Percentiles rank a stretch among this genome's conserved stretches.
phyloP scores from a whole-genome alignment of 2,113 vertebrate genomes.

The Ctenomys sociabilis region DNA sequence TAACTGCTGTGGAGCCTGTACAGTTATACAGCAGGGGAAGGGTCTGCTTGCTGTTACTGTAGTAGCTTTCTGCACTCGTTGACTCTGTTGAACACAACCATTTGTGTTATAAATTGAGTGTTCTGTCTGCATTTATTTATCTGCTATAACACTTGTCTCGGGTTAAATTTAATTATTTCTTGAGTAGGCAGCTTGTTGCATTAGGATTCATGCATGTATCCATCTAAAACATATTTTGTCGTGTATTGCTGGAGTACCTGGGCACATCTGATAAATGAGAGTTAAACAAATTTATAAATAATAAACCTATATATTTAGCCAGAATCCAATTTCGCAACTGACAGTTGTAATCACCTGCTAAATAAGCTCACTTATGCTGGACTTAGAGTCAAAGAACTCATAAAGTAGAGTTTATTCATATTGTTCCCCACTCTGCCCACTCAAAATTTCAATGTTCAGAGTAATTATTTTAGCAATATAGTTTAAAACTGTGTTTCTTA shows the following conservation, averaged over 20 bases:
- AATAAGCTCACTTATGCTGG: background rate
- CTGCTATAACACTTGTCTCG: slow-evolving; percentile 36
- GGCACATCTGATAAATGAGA: slow-evolving; percentile 11
- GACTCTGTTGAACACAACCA: slow-evolving; percentile 58
- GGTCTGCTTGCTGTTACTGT: background rate
- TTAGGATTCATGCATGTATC: slow-evolving; percentile 55
- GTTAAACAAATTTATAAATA: slow-evolving; percentile 55
- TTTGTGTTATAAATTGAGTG: slow-evolving; percentile 68
- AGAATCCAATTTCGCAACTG: slow-evolving; percentile 27
- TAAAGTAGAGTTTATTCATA: slow-evolving; percentile 22
- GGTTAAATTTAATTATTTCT: slow-evolving; percentile 72
- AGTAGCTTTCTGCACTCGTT: slow-evolving; percentile 39
- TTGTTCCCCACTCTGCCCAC: background rate
- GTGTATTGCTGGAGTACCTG: background rate
- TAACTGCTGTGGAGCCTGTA: background rate
- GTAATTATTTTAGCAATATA: background rate
- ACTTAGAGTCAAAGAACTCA: slow-evolving; percentile 15
- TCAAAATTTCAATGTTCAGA: slow-evolving; percentile 2
- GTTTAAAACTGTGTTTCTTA: background rate
- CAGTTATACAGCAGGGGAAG: background rate
- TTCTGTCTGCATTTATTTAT: slow-evolving; percentile 66
- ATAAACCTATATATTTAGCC: slow-evolving; percentile 42
- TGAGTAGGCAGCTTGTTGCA: slow-evolving; percentile 50
- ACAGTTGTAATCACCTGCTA: slow-evolving; percentile 7
- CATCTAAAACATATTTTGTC: slow-evolving; percentile 55